A percentile compares a stretch with the other conserved stretches of the same genome.
phyloP scores from a whole-genome alignment of 2,113 vertebrate genomes.

The Typhlomys cinereus region DNA sequence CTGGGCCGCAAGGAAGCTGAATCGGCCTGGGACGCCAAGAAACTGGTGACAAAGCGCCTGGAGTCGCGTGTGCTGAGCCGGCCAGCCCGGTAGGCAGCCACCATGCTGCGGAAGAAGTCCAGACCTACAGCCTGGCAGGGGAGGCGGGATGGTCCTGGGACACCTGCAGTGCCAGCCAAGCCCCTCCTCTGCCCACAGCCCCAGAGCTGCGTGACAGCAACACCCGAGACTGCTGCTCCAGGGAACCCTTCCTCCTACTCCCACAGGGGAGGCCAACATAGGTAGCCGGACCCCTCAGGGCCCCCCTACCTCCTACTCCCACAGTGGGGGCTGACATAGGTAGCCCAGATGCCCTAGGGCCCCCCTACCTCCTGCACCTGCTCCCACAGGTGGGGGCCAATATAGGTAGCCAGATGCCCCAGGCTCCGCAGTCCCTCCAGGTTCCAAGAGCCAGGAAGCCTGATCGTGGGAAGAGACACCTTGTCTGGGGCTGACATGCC shows the following conservation, averaged over 20 bases:
- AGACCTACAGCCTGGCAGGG: conserved; percentile 72
- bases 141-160: background rate
- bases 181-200: background rate
- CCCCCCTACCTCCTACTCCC: conserved; percentile 78
- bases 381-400: conserved; percentile 73
- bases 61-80: conserved; percentile 31
- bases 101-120: conserved; percentile 68
- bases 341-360: background rate
- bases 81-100: background rate
- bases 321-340: conserved; percentile 68
- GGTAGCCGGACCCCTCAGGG: conserved; percentile 70
- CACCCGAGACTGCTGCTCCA: background rate
- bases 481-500: background rate
- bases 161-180: background rate
- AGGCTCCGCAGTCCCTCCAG: conserved; percentile 59
- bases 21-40: background rate
- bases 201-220: background rate
- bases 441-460: conserved; percentile 79
- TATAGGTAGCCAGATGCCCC: conserved; percentile 71
- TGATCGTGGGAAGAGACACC: background rate
- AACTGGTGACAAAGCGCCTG: conserved; percentile 57
- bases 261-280: conserved; percentile 76
- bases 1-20: background rate
- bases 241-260: conserved; percentile 74
- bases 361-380: conserved; percentile 75